A percentile compares a stretch with the other conserved stretches of the same genome.
These are phyloP conservation scores for Heliocidaris tuberculata DNA, from an alignment of 35 echinoderm and acorn worm species.

Conservation along the genomic window DNA sequence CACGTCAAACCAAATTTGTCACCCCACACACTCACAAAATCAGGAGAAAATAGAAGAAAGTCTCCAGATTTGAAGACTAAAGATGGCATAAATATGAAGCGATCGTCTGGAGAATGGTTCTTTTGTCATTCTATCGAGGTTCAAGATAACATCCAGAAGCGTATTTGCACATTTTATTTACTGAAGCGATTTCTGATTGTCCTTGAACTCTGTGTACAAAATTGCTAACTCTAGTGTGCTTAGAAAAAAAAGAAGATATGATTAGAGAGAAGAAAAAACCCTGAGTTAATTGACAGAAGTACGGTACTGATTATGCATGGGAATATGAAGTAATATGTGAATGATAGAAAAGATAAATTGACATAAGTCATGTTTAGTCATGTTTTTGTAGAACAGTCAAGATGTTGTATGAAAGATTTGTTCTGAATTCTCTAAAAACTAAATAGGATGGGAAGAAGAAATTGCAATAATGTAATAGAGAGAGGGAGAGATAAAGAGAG, in stretches of 20 bases:
- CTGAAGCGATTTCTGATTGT: constrained; percentile 2
- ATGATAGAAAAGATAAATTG: neutral
- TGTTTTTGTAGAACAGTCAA: neutral
- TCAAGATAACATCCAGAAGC: neutral
- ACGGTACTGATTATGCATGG: neutral
- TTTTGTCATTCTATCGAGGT: neutral
- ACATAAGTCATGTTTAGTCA: neutral
- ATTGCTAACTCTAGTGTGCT: neutral
- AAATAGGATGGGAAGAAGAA: neutral
- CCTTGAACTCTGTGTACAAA: constrained; percentile 10
- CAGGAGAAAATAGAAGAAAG: neutral
- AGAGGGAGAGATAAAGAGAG: too few species aligned
- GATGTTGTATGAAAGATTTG: neutral
- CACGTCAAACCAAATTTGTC: constrained; percentile 42
- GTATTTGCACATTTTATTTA: constrained; percentile 19
- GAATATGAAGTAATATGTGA: neutral
- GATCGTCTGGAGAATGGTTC: constrained; percentile 20
- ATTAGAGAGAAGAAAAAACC: neutral
- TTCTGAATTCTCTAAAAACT: too few species aligned
- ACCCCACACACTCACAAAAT: neutral
- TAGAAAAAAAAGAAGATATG: neutral
- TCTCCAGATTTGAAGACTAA: neutral
- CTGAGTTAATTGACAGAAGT: neutral
- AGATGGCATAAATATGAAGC: neutral
- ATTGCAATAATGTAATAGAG: neutral